phyloP scores from a whole-genome alignment of 2,888 invertebrate genomes.

The Stenodera caucasica region DNA sequence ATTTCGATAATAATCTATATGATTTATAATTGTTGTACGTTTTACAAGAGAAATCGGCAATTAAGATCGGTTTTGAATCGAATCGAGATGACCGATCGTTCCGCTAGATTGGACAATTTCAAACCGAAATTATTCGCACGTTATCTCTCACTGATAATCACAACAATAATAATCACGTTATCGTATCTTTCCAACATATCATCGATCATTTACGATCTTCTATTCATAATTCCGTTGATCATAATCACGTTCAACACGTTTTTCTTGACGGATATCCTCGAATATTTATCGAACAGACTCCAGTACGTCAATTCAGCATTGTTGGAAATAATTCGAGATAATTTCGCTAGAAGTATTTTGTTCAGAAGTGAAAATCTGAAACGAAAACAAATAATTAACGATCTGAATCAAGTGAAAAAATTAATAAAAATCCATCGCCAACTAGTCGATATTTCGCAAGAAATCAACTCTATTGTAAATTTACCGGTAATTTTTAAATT shows the following conservation, averaged over 20 bases:
- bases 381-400: background rate
- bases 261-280: background rate
- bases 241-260: background rate
- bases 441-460: background rate
- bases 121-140: no score
- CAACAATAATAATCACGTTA: no score
- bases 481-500: background rate
- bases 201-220: no score
- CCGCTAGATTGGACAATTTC: no score
- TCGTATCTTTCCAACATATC: no score
- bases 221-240: no score
- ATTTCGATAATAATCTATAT: no score
- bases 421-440: background rate
- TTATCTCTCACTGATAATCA: no score
- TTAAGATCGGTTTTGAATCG: no score
- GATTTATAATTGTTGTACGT: no score
- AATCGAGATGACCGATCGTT: no score
- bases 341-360: background rate
- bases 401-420: background rate
- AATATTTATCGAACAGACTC: background rate
- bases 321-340: background rate
- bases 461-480: background rate
- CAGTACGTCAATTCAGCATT: background rate
- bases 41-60: no score
- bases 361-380: background rate